Percentiles rank a stretch among this genome's conserved stretches.
These are phyloP conservation scores for Nycticorax nycticorax DNA, from an alignment of 2,113 vertebrate species.

Conservation along the genomic window DNA sequence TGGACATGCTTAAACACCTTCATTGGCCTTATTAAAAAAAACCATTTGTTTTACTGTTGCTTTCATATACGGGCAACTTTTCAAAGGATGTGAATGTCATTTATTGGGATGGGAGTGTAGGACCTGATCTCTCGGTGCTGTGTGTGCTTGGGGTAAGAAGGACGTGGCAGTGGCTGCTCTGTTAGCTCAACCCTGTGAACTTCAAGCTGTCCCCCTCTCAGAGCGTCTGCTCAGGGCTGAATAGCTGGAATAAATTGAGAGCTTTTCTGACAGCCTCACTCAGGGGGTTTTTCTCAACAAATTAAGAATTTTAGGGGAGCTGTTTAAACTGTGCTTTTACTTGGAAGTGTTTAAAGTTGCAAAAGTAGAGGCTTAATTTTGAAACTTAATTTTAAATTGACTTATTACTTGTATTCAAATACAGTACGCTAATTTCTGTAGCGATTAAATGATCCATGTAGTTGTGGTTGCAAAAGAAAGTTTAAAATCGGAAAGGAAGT, in stretches of 20 bases:
- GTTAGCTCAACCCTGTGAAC: neutral
- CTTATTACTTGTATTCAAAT: neutral
- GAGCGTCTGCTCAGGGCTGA: neutral
- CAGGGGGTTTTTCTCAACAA: neutral
- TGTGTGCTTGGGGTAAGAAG: neutral
- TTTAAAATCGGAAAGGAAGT: neutral
- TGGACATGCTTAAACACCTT: neutral
- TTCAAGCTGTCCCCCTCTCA: neutral
- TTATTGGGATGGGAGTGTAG: neutral
- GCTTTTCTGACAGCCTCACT: neutral
- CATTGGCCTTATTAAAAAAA: neutral
- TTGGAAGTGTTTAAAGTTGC: neutral
- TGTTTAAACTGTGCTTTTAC: neutral
- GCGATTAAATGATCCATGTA: fast-evolving
- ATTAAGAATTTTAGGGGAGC: neutral
- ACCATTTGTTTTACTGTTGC: neutral
- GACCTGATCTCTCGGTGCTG: neutral
- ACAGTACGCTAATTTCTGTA: fast-evolving
- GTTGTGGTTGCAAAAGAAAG: neutral
- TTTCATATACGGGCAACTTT: fast-evolving
- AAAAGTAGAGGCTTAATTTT: neutral
- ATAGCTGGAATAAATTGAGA: neutral
- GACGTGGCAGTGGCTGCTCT: neutral
- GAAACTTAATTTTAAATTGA: neutral
- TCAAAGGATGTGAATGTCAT: neutral